Percentiles rank a stretch among this genome's conserved stretches.
phyloP scores from a whole-genome alignment of 37 sponge, comb jelly and placozoan species.

The Cladorhizidae sp. region DNA sequence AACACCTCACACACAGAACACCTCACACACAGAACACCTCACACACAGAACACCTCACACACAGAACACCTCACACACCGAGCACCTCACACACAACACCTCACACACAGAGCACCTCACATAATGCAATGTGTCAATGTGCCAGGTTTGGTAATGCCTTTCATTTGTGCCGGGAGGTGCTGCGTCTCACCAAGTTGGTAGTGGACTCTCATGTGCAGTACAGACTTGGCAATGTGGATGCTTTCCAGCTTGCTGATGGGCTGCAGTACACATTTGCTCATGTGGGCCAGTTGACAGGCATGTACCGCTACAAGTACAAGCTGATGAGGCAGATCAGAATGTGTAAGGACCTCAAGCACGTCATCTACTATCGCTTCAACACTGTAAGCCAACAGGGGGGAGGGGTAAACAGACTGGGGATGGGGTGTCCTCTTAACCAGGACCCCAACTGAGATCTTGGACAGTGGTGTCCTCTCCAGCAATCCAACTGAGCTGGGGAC shows the following conservation, averaged over 20 bases:
- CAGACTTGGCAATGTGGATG: constrained; percentile 97
- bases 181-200: constrained; percentile 96
- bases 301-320: constrained; percentile 99
- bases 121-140: not conserved
- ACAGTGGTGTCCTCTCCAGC: too few species aligned
- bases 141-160: constrained; percentile 95
- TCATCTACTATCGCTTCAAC: constrained; percentile 99
- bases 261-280: constrained; percentile 98
- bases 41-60: too few species aligned
- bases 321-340: constrained; percentile 99
- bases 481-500: too few species aligned
- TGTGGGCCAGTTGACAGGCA: constrained; percentile 99
- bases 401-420: too few species aligned
- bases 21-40: too few species aligned
- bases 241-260: constrained; percentile 96
- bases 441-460: too few species aligned
- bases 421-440: too few species aligned
- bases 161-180: constrained; percentile 98
- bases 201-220: constrained; percentile 99
- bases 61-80: too few species aligned
- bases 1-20: too few species aligned
- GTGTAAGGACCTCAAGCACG: constrained; percentile 99
- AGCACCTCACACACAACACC: too few species aligned
- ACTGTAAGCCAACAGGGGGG: constrained; percentile 85
- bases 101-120: too few species aligned